Percentiles rank a stretch among this genome's conserved stretches.
Evolutionary conservation across 2,888 invertebrate genomes (phyloP).

Genomic region (Gerris lacustris): DNA sequence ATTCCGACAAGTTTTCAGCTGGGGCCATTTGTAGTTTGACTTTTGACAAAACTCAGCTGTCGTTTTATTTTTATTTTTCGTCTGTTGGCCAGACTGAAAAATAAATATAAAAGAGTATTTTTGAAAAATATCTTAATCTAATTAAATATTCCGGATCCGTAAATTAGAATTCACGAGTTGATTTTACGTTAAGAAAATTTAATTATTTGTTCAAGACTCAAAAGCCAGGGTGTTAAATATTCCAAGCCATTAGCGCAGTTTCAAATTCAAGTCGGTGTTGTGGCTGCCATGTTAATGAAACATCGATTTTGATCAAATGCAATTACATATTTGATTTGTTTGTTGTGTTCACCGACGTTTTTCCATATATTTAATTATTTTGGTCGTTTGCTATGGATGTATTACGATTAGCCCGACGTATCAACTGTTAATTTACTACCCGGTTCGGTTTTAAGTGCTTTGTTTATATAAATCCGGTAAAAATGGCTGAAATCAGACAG

Average conservation of each 20-base stretch:
- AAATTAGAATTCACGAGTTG: too few species aligned
- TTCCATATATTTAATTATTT: too few species aligned
- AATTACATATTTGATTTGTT: neutral
- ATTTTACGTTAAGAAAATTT: too few species aligned
- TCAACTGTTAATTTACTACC: neutral
- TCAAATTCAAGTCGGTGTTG: neutral
- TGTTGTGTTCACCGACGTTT: neutral
- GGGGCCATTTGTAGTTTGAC: neutral
- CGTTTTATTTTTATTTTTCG: neutral
- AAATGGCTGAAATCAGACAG: constrained; percentile 25
- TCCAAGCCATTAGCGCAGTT: too few species aligned
- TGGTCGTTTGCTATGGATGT: too few species aligned
- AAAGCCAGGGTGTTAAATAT: too few species aligned
- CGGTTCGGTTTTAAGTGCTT: neutral
- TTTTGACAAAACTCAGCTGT: constrained; percentile 2
- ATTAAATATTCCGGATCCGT: too few species aligned
- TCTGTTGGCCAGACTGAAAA: too few species aligned
- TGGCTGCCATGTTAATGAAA: constrained; percentile 1
- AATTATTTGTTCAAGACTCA: too few species aligned
- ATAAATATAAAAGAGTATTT: too few species aligned
- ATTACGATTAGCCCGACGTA: too few species aligned
- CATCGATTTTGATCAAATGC: constrained; percentile 12
- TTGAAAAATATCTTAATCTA: too few species aligned
- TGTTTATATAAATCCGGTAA: neutral
- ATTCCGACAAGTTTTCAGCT: neutral